Conservation (phyloP, 92 coral and sea anemone genomes). For the Epizoanthus rinbou region DNA sequence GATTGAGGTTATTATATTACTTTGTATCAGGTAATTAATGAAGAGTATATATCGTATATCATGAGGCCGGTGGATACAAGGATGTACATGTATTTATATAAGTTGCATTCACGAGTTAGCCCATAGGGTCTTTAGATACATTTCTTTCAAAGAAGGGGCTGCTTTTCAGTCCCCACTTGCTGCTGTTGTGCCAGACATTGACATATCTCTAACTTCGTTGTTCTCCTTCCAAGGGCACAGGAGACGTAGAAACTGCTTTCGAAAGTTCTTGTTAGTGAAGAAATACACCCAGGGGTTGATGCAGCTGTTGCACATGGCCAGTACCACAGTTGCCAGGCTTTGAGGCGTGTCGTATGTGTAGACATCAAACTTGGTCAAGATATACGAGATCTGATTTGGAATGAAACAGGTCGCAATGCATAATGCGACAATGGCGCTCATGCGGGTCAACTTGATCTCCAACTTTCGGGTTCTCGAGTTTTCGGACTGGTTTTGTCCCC, state of each 20-base stretch:
- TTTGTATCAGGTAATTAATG: too few species aligned
- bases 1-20: too few species aligned
- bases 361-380: slow-evolving; percentile 35
- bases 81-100: too few species aligned
- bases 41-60: too few species aligned
- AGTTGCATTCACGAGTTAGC: too few species aligned
- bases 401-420: slow-evolving; percentile 21
- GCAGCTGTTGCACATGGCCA: slow-evolving; percentile 35
- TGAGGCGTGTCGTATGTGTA: slow-evolving; percentile 35
- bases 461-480: slow-evolving; percentile 18
- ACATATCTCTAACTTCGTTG: slow-evolving; percentile 18
- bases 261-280: slow-evolving; percentile 23
- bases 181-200: not conserved
- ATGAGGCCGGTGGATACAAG: too few species aligned
- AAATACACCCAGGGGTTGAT: slow-evolving; percentile 45
- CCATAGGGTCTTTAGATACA: too few species aligned
- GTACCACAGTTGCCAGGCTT: slow-evolving; percentile 21
- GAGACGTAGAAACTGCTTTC: slow-evolving; percentile 5
- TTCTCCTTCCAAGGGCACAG: slow-evolving; percentile 18
- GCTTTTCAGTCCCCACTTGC: too few species aligned
- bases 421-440: slow-evolving; percentile 36
- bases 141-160: too few species aligned
- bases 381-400: slow-evolving; percentile 36
- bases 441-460: slow-evolving; percentile 33
- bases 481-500: slow-evolving; percentile 8